A percentile compares a stretch with the other conserved stretches of the same genome.
Conservation (phyloP, 2,113 vertebrate genomes). For the Nothobranchius kuhntae region DNA sequence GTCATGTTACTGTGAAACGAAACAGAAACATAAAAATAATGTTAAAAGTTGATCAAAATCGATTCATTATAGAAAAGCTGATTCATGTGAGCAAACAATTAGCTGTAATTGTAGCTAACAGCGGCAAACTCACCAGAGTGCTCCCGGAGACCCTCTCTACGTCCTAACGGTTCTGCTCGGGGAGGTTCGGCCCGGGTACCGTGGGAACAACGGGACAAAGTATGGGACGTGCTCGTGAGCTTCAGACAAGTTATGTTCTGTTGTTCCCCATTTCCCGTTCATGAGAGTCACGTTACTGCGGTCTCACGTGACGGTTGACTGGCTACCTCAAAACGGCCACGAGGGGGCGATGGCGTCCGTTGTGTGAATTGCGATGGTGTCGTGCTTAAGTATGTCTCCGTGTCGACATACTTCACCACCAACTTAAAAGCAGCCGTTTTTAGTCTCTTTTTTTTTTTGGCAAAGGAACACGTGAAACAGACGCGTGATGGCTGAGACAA, state of each 20-base stretch:
- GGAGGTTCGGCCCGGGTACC: slow-evolving; percentile 5
- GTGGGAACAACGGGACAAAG: neutral
- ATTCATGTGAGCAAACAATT: neutral
- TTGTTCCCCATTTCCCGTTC: slow-evolving; percentile 61
- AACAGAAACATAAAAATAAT: too few relatives aligned
- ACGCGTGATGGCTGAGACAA: too few relatives aligned
- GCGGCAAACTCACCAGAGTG: slow-evolving; percentile 26
- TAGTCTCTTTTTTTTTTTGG: too few relatives aligned
- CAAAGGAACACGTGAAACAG: too few relatives aligned
- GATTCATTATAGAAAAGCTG: neutral
- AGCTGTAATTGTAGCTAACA: neutral
- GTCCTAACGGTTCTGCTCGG: neutral
- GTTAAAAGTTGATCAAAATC: too few relatives aligned
- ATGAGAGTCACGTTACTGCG: slow-evolving; percentile 64
- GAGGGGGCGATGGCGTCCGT: slow-evolving; percentile 2
- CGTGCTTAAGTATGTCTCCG: neutral
- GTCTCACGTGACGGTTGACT: slow-evolving; percentile 52
- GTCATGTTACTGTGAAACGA: too few relatives aligned
- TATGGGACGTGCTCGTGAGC: slow-evolving; percentile 1
- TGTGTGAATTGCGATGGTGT: too few relatives aligned
- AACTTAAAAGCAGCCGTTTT: too few relatives aligned
- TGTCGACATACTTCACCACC: too few relatives aligned
- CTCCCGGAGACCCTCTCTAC: neutral
- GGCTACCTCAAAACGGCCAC: neutral
- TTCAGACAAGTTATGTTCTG: slow-evolving; percentile 29